Evolutionary conservation across 2,888 invertebrate species (phyloP), one percentile per base, ranked within the genome.

Genomic region (Eugnorisma glareosa): DNA sequence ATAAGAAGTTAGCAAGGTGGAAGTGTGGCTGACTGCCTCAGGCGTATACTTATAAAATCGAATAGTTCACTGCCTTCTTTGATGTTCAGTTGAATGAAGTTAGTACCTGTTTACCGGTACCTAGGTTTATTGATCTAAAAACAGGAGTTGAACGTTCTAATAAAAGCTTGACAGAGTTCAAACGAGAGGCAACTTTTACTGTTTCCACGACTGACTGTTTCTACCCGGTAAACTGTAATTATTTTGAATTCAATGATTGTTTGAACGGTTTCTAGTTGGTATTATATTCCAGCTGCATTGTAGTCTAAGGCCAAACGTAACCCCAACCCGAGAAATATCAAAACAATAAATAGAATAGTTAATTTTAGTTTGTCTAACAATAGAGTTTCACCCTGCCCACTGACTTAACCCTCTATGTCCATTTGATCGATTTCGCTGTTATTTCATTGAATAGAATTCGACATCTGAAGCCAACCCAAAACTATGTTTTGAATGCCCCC

Each of bases 401-500:
- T 37, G 21, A 78, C 81, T 78, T 84, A 86, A 88, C 84, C 88
- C 84, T 87, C 84, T 59, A 88, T 83, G 88, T 88, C 81, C 83
- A 85, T 89, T 88, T 89, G 90, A 93, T 92, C 91, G 91, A 92
- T 91, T 89, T 78, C 82, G 77, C 74, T 89, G 82, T 88, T 88
- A 89, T 90, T 89, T 80, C 77, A 88, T 81, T 87, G 83, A 88
- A 91, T 87, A 86, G 75, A 85, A 83, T 77, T 83, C 75, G 73
- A 86, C 82, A 85, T 90, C 83, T 89, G 88, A 90, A 88, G 84
- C 80, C 67, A 59, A 37, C 85, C 81, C 83, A 75, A 86, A 93
- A 92, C 92, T 92, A 92, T 91, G 89, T 88, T 90, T 88, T 89
- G 89, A 91, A 90, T 89, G 84, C 83, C 88, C 87, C 7, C 83